Percentiles rank a stretch among this genome's conserved stretches.
These are phyloP conservation scores for Pseudeuparius sepicola DNA, from an alignment of 2,888 invertebrate species.

Conservation along the genomic window DNA sequence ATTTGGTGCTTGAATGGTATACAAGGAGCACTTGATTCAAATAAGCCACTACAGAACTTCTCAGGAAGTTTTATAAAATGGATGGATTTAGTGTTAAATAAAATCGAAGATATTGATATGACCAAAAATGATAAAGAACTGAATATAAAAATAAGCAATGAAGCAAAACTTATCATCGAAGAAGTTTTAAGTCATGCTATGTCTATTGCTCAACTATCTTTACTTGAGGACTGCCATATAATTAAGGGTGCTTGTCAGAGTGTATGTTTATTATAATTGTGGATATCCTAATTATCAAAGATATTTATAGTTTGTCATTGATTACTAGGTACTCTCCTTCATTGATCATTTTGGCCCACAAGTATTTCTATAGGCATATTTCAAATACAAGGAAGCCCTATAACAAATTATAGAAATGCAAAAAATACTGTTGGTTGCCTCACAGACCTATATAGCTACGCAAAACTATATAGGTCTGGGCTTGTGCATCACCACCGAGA, in stretches of 20 bases:
- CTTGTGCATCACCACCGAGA: too few species aligned
- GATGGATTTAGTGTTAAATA: conserved; percentile 34
- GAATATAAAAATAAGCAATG: conserved; percentile 18
- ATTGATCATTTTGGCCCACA: too few species aligned
- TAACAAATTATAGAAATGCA: too few species aligned
- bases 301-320: too few species aligned
- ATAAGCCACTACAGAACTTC: neutral
- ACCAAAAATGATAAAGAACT: conserved; percentile 22
- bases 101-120: conserved; percentile 26
- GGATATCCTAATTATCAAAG: too few species aligned
- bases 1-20: neutral
- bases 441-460: too few species aligned
- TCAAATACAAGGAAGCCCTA: too few species aligned
- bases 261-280: conserved; percentile 33
- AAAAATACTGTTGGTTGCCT: too few species aligned
- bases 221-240: conserved; percentile 33
- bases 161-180: conserved; percentile 29
- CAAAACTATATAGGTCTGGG: too few species aligned
- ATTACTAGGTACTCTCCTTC: too few species aligned
- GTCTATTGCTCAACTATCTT: conserved; percentile 36
- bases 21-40: neutral
- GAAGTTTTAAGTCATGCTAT: conserved; percentile 37
- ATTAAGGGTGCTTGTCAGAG: conserved; percentile 47
- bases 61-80: conserved; percentile 32
- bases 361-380: too few species aligned